Base-by-base conservation (phyloP, 2,888 invertebrate species). In the Acrocyrtus sp. region DNA sequence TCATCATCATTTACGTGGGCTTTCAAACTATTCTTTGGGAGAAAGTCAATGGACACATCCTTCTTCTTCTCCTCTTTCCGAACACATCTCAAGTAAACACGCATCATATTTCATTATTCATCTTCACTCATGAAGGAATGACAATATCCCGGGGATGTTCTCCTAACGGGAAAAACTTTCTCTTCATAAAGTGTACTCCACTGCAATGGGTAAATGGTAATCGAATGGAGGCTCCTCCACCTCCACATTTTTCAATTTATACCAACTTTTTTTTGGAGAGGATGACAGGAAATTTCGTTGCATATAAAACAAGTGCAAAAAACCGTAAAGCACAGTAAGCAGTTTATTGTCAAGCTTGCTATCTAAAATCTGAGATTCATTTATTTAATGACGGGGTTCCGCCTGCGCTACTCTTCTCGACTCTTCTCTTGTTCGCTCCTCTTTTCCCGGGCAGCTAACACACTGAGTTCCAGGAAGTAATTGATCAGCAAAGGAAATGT, bases 31-130 rank as follows among this genome's bases (percentile, higher is more conserved):
- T 51, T 45, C 29, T 54, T 69, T 61, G 61, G 48, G 54, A 61
- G 61, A 56, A 69, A 61, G 61, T 61, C 61, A 61, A 61, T 62
- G 69, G 69, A 61, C 68, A 47, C 50, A 60, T 69, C 54, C 48
- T 61, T 48, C 56, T 51, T 22, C 22, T 26, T 43, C 39, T 50
- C 24, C 27, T 26, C 29, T 22, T 34, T 15, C 12, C 12, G 39
- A 39, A 39, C 12, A 10, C 39, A 10, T 39, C 8, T 10, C 12
- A 39, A 39, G 39, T 39, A n/a, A n/a, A n/a, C n/a, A n/a, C n/a
- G n/a, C n/a, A n/a, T 39, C 39, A 39, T 12, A 39, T 39, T 10
- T 10, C 39, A 10, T 39, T 8, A 39, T 8, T 39, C 39, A 39
- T 39, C 39, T 39, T 39, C 12, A 12, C 8, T 12, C 12, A 39